These are phyloP conservation scores for Timandra comae DNA, from an alignment of 2,888 invertebrate species.

Conservation along the genomic window DNA sequence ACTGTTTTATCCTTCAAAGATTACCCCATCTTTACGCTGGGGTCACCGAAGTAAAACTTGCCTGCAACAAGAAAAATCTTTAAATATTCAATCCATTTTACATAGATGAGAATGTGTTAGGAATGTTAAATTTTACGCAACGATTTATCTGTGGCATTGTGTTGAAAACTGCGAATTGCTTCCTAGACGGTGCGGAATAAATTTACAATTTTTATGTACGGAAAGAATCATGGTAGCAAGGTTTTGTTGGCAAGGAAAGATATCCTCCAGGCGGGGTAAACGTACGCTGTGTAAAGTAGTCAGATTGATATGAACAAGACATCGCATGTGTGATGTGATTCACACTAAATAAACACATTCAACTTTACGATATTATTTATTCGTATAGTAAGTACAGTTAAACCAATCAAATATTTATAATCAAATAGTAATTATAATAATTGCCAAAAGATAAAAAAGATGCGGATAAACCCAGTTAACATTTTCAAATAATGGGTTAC, in stretches of 20 bases:
- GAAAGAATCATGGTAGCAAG: slow-evolving; percentile 1
- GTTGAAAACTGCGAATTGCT: not conserved
- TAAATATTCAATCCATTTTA: not conserved
- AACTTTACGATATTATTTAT: too few species aligned
- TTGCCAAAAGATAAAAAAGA: too few species aligned
- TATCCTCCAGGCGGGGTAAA: slow-evolving; percentile 10
- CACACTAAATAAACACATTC: too few species aligned
- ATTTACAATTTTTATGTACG: not conserved
- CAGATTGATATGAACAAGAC: too few species aligned
- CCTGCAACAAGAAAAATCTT: slow-evolving; percentile 39
- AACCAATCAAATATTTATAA: too few species aligned
- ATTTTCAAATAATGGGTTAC: too few species aligned
- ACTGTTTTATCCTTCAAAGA: slow-evolving; percentile 23
- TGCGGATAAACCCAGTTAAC: too few species aligned
- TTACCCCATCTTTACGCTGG: slow-evolving; percentile 42
- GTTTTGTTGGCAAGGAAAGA: slow-evolving; percentile 5
- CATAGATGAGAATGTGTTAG: slow-evolving; percentile 2
- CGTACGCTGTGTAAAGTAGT: slow-evolving; percentile 6
- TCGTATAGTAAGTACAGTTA: too few species aligned
- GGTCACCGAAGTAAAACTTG: slow-evolving; percentile 23
- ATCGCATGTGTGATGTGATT: too few species aligned
- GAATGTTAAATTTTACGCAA: too few species aligned
- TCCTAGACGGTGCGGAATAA: not conserved
- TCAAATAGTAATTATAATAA: too few species aligned
- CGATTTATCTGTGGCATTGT: not conserved